phyloP scores from a whole-genome alignment of 2,888 invertebrate species.

The Holacanthella duospinosa region DNA sequence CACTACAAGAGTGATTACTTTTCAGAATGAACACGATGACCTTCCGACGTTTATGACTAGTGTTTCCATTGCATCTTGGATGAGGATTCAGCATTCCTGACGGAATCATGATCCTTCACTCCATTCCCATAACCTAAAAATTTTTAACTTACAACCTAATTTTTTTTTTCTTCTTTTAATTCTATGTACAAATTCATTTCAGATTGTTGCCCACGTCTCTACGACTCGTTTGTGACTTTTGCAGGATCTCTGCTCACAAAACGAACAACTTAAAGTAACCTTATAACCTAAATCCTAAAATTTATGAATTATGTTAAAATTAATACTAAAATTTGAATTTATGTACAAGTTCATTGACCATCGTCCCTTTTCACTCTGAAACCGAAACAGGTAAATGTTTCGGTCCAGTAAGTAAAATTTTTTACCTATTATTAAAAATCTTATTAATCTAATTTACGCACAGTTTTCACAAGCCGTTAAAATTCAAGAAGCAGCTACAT shows the following conservation, averaged over 20 bases:
- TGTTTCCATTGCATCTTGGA: conserved; percentile 4
- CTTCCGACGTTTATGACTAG: conserved; percentile 6
- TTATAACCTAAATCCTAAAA: not conserved
- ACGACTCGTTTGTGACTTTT: not conserved
- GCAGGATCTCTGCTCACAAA: not conserved
- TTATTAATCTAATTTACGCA: not conserved
- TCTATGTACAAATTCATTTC: not conserved
- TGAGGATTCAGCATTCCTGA: not conserved
- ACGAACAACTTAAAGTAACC: not conserved
- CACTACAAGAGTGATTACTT: not conserved
- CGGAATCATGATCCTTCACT: not conserved
- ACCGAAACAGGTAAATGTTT: not conserved
- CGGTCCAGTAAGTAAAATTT: not conserved
- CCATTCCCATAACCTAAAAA: not conserved
- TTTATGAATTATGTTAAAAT: not conserved
- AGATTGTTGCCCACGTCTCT: conserved; percentile 1
- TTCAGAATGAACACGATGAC: conserved; percentile 2
- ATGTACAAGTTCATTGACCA: not conserved
- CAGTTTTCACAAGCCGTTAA: not conserved
- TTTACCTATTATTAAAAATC: not conserved
- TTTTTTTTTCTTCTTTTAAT: too few relatives aligned
- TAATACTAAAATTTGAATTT: too few relatives aligned
- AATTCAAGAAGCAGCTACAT: not conserved
- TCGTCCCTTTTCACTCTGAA: not conserved
- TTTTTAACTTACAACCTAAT: not conserved